A percentile compares a stretch with the other conserved stretches of the same genome.
Conservation (phyloP, 2,797 vertebrate species). For the Astyanax mexicanus region DNA sequence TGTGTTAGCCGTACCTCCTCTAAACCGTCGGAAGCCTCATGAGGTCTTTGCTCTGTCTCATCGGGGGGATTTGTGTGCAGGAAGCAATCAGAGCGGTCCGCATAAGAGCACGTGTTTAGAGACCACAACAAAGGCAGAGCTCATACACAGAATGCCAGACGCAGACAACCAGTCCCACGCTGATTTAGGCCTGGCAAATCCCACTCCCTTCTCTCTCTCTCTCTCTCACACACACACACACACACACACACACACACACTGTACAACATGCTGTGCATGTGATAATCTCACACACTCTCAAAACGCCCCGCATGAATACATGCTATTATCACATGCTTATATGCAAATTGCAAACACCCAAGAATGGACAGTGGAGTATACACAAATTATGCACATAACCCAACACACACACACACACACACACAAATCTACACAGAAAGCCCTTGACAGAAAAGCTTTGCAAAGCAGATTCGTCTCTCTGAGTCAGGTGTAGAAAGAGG, state of each 20-base stretch:
- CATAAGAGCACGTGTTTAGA: conserved; percentile 36
- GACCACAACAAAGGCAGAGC: conserved; percentile 39
- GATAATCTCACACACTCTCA: background rate
- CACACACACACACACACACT: background rate
- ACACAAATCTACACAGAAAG: conserved; percentile 3
- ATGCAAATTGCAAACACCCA: background rate
- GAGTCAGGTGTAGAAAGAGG: conserved; percentile 18
- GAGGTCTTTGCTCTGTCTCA: conserved; percentile 33
- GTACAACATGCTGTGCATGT: background rate
- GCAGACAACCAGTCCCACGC: conserved; percentile 42
- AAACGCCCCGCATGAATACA: background rate
- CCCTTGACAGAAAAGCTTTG: conserved; percentile 38
- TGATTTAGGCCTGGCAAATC: conserved; percentile 46
- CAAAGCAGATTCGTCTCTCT: conserved; percentile 53
- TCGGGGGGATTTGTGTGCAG: conserved; percentile 24
- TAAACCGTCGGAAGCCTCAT: conserved; percentile 38
- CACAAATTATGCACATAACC: background rate
- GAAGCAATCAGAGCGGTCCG: conserved; percentile 31
- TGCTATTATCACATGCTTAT: background rate
- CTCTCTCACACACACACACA: background rate
- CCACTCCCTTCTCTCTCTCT: background rate
- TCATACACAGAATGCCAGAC: conserved; percentile 39
- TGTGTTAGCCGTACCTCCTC: conserved; percentile 52
- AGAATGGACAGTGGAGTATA: background rate
- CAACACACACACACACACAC: background rate